Base-by-base conservation (phyloP, 2,797 vertebrate genomes). In the Protonibea diacanthus region DNA sequence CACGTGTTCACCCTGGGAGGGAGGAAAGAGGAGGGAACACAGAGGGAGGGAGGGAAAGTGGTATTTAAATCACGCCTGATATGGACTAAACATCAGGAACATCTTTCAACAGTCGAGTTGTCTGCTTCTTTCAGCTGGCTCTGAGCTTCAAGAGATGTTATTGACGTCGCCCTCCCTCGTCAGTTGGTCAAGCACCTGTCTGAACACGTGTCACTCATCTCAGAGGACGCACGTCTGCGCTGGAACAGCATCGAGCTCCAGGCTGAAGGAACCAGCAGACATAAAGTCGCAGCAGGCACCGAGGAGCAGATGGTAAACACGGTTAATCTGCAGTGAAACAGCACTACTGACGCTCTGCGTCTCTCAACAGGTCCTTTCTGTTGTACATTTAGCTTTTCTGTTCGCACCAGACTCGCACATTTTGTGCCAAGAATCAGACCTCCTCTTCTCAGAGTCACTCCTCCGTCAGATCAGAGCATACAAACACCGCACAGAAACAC, bases 1-100 rank as follows among this genome's bases (percentile, higher is more conserved):
- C 98, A 99, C 21, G 95, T 92, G 38, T 97, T 96, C 90, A 98
- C 93, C 86, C 97, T 99, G 89, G 1, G 14, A 82, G 21, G 2
- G 20, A 53, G 21, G 21, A 29, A 8, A 44, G 11, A 18, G 38
- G 9, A 15, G 2, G 52, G 40, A 27, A 40, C 18, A 55, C 49
- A 47, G 15, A 58, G 7, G 33, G 33, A 38, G 21, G 14, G 21
- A 38, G 18, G 11, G 5, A 56, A 52, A 51, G 5, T 1, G 47
- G 23, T 78, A 56, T 47, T 79, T 4, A 59, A 42, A 44, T 7
- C 4, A 3, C 48, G 42, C 29, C 23, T 55, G 58, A 60, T 21
- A 53, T 0, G 71, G 15, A 56, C 53, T 12, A 77, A 78, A 77
- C 68, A 74, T 81, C 61, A 48, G 62, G 1, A 68, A 65, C 62